Base-by-base conservation (phyloP, 2,888 invertebrate genomes). In the Xanthorhoe designata region DNA sequence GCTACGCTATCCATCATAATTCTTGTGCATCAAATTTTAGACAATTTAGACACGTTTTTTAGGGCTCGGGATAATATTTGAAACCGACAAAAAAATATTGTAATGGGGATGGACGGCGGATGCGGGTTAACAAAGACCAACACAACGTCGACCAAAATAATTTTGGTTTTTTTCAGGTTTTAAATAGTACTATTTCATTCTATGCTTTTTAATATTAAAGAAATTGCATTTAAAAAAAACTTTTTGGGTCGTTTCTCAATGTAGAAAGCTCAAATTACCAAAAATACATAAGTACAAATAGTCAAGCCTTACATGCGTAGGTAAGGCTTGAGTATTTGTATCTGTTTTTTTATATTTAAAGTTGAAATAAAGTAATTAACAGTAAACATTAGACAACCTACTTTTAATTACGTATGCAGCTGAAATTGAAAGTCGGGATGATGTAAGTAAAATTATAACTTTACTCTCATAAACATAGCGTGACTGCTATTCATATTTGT, bases 401-500 rank as follows among this genome's bases (percentile, higher is more conserved):
- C 42, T 53, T 47, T 47, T 56, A 56, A 63, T 59, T 51, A 59
- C 15, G 17, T 18, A 62, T 57, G 60, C 56, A 80, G 77, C 78
- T 80, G 79, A 86, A 89, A 68, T 71, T 84, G 91, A 91, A 91
- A 91, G 89, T 87, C 74, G 71, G 73, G 72, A 79, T 82, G 81
- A 86, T 84, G 83, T 83, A 83, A 86, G 74, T 75, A 73, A 72
- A 69, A 84, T 86, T 83, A 83, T 78, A 78, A 78, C 56, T 55
- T 67, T 56, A 69, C 83, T 85, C 80, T 82, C 80, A 77, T 84
- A 81, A 84, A 80, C 80, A 85, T 86, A 81, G 75, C 83, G 84
- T 84, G 84, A 75, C 76, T 82, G 75, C 85, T 82, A 89, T 91
- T 90, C 85, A 86, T 82, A 83, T 81, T 79, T 77, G 83, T 89